Conservation (phyloP, 2,797 vertebrate genomes). For the Liparis tanakae region DNA sequence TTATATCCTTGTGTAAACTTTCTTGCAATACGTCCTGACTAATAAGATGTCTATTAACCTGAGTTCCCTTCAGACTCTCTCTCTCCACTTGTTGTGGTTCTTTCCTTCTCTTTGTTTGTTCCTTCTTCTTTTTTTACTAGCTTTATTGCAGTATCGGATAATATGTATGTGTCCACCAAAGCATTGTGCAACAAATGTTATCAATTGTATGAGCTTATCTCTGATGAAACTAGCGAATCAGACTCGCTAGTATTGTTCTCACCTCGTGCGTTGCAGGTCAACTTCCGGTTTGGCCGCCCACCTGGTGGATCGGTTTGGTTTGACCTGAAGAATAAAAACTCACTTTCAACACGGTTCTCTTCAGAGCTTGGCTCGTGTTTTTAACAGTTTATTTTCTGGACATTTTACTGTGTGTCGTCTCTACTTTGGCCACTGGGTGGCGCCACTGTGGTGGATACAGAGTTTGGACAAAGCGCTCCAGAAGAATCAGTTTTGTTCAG, state of each 20-base stretch:
- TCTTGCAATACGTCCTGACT: background rate
- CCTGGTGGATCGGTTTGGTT: no score
- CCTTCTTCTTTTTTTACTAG: background rate
- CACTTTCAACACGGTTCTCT: background rate
- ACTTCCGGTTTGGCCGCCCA: background rate
- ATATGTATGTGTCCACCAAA: background rate
- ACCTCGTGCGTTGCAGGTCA: background rate
- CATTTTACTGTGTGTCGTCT: background rate
- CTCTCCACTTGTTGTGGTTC: background rate
- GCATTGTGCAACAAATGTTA: background rate
- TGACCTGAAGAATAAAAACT: no score
- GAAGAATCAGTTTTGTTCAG: background rate
- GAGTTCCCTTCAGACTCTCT: background rate
- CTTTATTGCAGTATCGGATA: background rate
- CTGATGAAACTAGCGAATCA: background rate
- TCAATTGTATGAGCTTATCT: background rate
- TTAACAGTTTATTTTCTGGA: background rate
- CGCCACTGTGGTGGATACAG: constrained; percentile 9
- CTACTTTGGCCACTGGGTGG: constrained; percentile 42
- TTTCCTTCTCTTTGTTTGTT: background rate
- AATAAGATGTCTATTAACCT: background rate
- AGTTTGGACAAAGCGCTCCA: background rate
- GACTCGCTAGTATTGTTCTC: background rate
- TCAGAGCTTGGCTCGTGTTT: background rate
- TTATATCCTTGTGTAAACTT: background rate